These are phyloP conservation scores for Sipha flava DNA, from an alignment of 1,140 invertebrate genomes.

Conservation along the genomic window DNA sequence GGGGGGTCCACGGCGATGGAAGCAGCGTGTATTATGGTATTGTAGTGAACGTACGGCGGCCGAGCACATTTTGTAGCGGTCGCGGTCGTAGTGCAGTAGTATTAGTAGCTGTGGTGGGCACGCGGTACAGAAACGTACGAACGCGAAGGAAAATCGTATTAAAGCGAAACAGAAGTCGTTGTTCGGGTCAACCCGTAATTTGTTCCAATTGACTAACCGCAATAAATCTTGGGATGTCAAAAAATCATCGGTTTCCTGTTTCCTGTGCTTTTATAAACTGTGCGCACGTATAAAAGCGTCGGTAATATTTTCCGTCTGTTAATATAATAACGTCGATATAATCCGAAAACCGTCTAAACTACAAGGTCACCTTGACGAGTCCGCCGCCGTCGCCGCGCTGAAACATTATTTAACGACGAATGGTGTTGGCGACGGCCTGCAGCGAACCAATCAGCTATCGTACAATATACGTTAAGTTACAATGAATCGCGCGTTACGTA, in stretches of 20 bases:
- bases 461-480: not conserved
- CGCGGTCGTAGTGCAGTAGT: not conserved
- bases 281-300: no score
- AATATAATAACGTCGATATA: slow-evolving; percentile 10
- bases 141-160: slow-evolving; percentile 22
- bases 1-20: not conserved
- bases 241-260: slow-evolving; percentile 33
- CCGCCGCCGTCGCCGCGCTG: not conserved
- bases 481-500: no score
- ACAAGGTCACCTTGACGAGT: not conserved
- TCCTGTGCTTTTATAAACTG: slow-evolving; percentile 28
- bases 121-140: not conserved
- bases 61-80: not conserved
- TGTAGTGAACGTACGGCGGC: not conserved
- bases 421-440: not conserved
- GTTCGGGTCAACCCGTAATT: slow-evolving; percentile 32
- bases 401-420: not conserved
- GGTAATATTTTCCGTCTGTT: not conserved
- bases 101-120: not conserved
- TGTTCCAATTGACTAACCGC: slow-evolving; percentile 31
- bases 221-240: slow-evolving; percentile 30
- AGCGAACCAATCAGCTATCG: not conserved
- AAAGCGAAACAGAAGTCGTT: slow-evolving; percentile 32
- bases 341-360: not conserved
- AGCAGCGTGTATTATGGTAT: not conserved